phyloP scores from a whole-genome alignment of 2,113 vertebrate genomes.

The Channa maculata region DNA sequence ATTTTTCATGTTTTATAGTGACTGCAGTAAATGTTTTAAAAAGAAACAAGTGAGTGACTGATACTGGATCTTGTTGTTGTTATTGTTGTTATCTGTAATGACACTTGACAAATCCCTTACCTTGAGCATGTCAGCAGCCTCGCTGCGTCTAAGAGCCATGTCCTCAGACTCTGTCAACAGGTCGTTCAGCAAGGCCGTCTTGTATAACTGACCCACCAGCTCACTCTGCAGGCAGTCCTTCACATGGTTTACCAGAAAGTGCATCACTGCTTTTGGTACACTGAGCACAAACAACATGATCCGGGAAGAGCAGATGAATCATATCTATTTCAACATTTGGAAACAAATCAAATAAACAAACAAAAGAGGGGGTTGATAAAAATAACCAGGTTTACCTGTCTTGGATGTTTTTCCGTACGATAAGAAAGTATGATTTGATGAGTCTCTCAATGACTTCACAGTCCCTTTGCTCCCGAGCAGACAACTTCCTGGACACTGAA shows the following conservation, averaged over 20 bases:
- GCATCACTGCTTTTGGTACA: constrained; percentile 99
- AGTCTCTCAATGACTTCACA: constrained; percentile 98
- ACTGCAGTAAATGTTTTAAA: not conserved
- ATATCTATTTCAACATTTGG: not conserved
- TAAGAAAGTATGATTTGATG: constrained; percentile 98
- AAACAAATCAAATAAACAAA: not conserved
- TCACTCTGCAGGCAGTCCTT: constrained; percentile 99
- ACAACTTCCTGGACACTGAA: constrained; percentile 95
- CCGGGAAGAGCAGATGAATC: not conserved
- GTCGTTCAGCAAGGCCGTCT: constrained; percentile 91
- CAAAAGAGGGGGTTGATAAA: not conserved
- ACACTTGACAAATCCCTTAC: constrained; percentile 70
- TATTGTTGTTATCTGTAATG: not conserved
- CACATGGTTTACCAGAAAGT: constrained; percentile 98
- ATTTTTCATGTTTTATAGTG: not conserved
- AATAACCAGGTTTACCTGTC: constrained; percentile 86
- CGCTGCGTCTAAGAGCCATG: constrained; percentile 97
- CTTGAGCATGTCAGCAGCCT: constrained; percentile 98
- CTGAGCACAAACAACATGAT: constrained; percentile 71
- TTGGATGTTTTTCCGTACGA: constrained; percentile 99
- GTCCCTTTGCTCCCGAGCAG: constrained; percentile 95
- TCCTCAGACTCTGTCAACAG: constrained; percentile 98
- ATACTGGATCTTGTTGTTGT: not conserved
- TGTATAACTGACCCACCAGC: constrained; percentile 97
- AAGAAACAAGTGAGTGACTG: not conserved